These are phyloP conservation scores for Lipotes vexillifer DNA, from an alignment of 2,113 vertebrate species.

Conservation along the genomic window DNA sequence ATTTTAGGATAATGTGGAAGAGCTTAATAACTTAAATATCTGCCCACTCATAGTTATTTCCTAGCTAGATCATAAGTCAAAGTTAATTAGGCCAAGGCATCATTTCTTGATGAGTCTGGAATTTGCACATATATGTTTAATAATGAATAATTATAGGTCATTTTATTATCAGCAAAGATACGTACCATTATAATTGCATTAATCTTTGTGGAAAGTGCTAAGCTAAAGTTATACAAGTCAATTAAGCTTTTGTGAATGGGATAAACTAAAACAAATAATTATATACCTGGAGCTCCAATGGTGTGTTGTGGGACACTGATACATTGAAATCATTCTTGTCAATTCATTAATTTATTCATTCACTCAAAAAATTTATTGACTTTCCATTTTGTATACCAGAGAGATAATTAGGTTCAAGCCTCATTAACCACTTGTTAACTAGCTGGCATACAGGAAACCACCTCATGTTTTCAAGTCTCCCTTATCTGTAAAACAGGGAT, in stretches of 20 bases:
- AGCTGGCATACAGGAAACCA: background rate
- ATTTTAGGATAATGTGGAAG: conserved; percentile 13
- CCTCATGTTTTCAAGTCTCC: background rate
- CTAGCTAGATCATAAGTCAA: conserved; percentile 69
- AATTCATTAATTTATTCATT: background rate
- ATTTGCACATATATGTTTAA: conserved; percentile 70
- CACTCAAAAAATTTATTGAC: background rate
- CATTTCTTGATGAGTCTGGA: conserved; percentile 50
- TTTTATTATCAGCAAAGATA: conserved; percentile 66
- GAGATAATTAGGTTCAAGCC: background rate
- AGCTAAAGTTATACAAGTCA: conserved; percentile 40
- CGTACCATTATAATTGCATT: conserved; percentile 52
- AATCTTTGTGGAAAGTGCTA: conserved; percentile 43
- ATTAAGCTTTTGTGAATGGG: conserved; percentile 53
- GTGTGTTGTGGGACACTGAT: background rate
- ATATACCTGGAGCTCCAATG: background rate
- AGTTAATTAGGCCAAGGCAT: conserved; percentile 69
- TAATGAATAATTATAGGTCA: conserved; percentile 40
- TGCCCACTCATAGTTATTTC: conserved; percentile 44
- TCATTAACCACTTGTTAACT: background rate
- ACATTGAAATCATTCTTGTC: background rate
- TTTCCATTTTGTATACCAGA: background rate
- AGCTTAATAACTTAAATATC: conserved; percentile 44
- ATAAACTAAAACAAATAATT: conserved; percentile 40
- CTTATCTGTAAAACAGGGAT: background rate